A percentile compares a stretch with the other conserved stretches of the same genome.
phyloP scores from a whole-genome alignment of 1,140 invertebrate genomes.

The Atta texana region DNA sequence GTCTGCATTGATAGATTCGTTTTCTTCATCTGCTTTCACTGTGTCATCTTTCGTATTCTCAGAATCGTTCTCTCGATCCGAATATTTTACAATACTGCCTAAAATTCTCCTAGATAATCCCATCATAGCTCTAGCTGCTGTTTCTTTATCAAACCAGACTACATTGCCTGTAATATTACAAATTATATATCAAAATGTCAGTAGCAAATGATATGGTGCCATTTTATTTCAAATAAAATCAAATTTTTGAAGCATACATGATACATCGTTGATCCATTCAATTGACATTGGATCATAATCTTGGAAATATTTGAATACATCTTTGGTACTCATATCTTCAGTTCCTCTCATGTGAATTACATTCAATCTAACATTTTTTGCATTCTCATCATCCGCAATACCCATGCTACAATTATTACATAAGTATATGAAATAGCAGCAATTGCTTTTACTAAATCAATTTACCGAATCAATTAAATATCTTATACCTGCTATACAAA shows the following conservation, averaged over 20 bases:
- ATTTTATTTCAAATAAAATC: constrained; percentile 21
- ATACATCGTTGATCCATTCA: constrained; percentile 93
- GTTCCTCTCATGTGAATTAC: constrained; percentile 92
- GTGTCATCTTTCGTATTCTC: constrained; percentile 46
- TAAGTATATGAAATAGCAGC: not conserved
- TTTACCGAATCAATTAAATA: not conserved
- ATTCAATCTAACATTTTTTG: constrained; percentile 89
- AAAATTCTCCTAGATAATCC: constrained; percentile 87
- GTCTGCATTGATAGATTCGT: constrained; percentile 58
- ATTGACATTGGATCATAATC: constrained; percentile 91
- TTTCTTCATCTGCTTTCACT: constrained; percentile 69
- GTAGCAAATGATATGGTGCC: not conserved
- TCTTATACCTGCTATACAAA: constrained; percentile 87
- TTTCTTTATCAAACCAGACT: constrained; percentile 91
- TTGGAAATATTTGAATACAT: constrained; percentile 93
- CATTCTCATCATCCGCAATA: constrained; percentile 87
- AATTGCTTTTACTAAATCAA: not conserved
- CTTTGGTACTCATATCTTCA: constrained; percentile 91
- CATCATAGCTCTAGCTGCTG: constrained; percentile 90
- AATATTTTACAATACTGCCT: constrained; percentile 66
- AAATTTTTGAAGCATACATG: constrained; percentile 87
- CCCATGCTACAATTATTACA: constrained; percentile 87
- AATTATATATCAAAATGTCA: not conserved
- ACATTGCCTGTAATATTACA: constrained; percentile 89
- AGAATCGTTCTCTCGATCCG: constrained; percentile 44